Evolutionary conservation across 2,113 vertebrate species (phyloP).

Genomic region (Hippocampus zosterae): DNA sequence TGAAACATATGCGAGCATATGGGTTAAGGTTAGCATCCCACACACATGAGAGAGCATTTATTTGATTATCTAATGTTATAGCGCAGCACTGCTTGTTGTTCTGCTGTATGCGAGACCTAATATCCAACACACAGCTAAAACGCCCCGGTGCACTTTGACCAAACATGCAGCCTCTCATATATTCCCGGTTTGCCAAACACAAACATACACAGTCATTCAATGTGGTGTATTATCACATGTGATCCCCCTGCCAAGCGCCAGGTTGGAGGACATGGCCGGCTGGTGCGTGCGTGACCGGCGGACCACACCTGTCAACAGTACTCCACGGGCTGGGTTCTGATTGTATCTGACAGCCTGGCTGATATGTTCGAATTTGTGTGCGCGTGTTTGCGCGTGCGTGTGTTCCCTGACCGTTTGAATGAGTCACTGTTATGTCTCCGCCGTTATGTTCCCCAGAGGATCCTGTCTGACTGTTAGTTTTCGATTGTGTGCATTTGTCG

Average conservation of each 20-base stretch:
- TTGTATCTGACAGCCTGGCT: slow-evolving; percentile 64
- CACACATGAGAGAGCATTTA: slow-evolving; percentile 32
- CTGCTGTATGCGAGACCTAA: slow-evolving; percentile 1
- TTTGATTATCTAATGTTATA: slow-evolving; percentile 25
- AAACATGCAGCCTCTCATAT: slow-evolving; percentile 20
- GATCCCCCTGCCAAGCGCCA: slow-evolving; percentile 45
- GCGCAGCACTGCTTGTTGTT: neutral
- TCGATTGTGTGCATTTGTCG: slow-evolving; percentile 35
- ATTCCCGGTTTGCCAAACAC: slow-evolving; percentile 18
- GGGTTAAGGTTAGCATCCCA: slow-evolving; percentile 15
- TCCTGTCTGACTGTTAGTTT: slow-evolving; percentile 62
- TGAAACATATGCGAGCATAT: slow-evolving; percentile 10
- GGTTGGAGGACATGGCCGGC: slow-evolving; percentile 49
- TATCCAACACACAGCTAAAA: slow-evolving; percentile 1
- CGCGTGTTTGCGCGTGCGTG: slow-evolving; percentile 27
- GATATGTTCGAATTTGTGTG: slow-evolving; percentile 40
- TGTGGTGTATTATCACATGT: slow-evolving; percentile 47
- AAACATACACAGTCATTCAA: slow-evolving; percentile 11
- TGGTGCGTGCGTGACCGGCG: slow-evolving; percentile 63
- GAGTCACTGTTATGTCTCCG: slow-evolving; percentile 66
- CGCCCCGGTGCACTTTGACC: slow-evolving; percentile 10
- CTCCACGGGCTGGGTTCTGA: slow-evolving; percentile 57
- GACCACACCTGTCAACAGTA: slow-evolving; percentile 70
- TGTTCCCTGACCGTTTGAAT: slow-evolving; percentile 59
- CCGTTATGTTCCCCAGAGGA: slow-evolving; percentile 59